Base-by-base conservation (phyloP, 2,113 vertebrate species). In the Chamaetylas fuelleborni region DNA sequence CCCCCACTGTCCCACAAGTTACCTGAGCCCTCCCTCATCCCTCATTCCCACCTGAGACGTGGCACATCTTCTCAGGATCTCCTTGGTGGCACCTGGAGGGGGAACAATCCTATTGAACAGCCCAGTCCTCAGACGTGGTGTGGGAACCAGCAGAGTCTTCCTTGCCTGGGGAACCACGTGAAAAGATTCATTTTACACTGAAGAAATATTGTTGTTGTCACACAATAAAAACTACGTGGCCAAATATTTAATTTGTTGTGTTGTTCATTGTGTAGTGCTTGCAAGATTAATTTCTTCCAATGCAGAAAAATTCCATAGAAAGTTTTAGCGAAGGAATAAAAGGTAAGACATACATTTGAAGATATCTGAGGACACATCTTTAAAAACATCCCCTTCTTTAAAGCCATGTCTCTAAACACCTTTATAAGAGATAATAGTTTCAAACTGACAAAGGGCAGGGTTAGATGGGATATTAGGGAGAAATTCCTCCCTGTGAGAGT, bases 61-160 rank as follows among this genome's bases (percentile, higher is more conserved):
- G n/a, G 99, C 98, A 71, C 99, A 99, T 57, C 96, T 97, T 33
- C 98, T 97, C 74, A 99, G 95, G 24, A 97, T 86, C 76, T 99
- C 98, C 88, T 98, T 99, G 26, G 57, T 98, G 28, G 99, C 99
- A 9, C 98, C 98, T 2, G 97, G 56, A 6, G 99, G 99, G 20
- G 99, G 99, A 36, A 97, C 96, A 51, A 99, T 99, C 90, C 83
- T 98, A 71, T 99, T 99, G 95, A 99, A 99, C 50, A 99, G 96
- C 6, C 99, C 99, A 0, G 97, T 97, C 50, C 98, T 98, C 86
- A 99, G 98, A 6, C 99, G 98, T 14, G 99, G 99, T 5, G 99
- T 99, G 18, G 99, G 99, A 61, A 99, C 99, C 96, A 99, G 89
- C 86, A 99, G 78, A 2, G 98, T 99, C 96, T 99, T 99, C 81